Evolutionary conservation across 2,888 invertebrate species (phyloP), one percentile per base, ranked within the genome.

Genomic region (Anthrax anthrax): DNA sequence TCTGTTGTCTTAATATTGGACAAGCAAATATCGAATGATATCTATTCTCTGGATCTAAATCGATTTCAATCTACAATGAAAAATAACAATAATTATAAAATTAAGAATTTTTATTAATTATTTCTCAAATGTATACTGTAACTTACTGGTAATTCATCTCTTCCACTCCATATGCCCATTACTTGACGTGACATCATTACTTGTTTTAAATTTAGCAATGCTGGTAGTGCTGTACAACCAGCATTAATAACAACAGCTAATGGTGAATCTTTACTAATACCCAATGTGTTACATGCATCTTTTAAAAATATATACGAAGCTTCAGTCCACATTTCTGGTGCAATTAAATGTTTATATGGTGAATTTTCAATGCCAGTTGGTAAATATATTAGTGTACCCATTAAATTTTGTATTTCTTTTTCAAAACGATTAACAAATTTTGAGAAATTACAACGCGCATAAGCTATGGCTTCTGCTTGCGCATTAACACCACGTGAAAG

Each of bases 21-120:
- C 98, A 99, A 18, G 97, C 95, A 72, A 98, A 98, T 62, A 96
- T 88, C 8, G 96, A 97, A 72, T 98, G 98, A 67, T 91, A 95
- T 54, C 89, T 81, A 60, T 85, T 86, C 53, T 91, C 90, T 47
- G 77, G 76, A 37, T 94, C 95, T 53, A 95, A 76, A 61, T 96
- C 92, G 49, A 96, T 87, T 70, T 96, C 95, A 67, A 97, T 94
- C 91, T 91, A 23, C 4, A 23, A 23, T 23, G 23, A 41, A 39
- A 19, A 48, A 45, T 42, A 40, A 23, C 40, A 39, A 19, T 37
- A 40, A 29, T 39, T 18, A 42, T 8, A 17, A 29, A 27, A 13
- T 37, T 17, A 18, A 13, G 17, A 47, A 43, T 27, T 19, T 42
- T 18, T 37, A 43, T 18, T 74, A 69, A 92, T 87, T 5, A 34